Percentiles rank a stretch among this genome's conserved stretches.
Conservation (phyloP, 2,888 invertebrate species). For the Arctia plantaginis region DNA sequence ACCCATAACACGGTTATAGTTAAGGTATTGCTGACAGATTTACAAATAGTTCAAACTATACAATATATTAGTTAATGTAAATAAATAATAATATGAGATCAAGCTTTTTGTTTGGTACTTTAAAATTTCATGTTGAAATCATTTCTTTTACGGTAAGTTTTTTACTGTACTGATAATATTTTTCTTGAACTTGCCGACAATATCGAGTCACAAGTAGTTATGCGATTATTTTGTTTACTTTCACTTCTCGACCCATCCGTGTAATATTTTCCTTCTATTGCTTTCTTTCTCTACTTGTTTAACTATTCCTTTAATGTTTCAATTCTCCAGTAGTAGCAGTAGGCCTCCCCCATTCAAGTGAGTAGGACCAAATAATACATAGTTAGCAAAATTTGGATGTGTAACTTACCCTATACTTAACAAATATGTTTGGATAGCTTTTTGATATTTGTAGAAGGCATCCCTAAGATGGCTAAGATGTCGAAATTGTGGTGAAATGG, state of each 20-base stretch:
- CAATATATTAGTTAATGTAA: slow-evolving; percentile 3
- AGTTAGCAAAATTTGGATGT: too few species aligned
- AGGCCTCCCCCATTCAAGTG: too few species aligned
- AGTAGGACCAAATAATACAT: not conserved
- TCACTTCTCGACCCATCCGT: not conserved
- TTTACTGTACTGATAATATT: not conserved
- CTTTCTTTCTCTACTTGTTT: too few species aligned
- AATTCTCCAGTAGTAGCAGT: not conserved
- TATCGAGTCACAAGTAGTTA: too few species aligned
- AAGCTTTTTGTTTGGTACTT: not conserved
- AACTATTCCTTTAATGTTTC: not conserved
- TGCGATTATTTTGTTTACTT: too few species aligned
- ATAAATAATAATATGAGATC: not conserved
- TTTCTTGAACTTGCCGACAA: not conserved
- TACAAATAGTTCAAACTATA: slow-evolving; percentile 16
- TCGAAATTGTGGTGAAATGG: too few species aligned
- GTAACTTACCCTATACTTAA: too few species aligned
- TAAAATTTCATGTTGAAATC: not conserved
- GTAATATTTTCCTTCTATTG: too few species aligned
- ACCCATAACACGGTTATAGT: slow-evolving; percentile 29
- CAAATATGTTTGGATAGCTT: too few species aligned
- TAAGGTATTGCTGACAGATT: slow-evolving; percentile 18
- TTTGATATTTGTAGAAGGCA: too few species aligned
- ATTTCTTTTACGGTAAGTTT: not conserved
- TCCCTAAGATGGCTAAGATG: too few species aligned